Evolutionary conservation across 2,797 vertebrate species (phyloP).

Genomic region (Agapornis canus): DNA sequence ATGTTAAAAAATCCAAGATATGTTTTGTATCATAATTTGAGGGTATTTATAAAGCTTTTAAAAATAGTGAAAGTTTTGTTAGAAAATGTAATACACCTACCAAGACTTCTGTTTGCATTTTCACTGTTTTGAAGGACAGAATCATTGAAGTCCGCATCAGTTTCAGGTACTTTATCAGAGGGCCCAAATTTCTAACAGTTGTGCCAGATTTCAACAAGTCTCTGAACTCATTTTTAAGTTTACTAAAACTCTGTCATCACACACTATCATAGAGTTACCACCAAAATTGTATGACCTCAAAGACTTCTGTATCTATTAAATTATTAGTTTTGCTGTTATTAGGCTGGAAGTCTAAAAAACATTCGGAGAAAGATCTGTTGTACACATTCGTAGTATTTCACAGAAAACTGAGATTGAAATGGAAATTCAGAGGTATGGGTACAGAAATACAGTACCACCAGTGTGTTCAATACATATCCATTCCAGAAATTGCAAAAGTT

Average conservation of each 20-base stretch:
- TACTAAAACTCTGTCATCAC: neutral
- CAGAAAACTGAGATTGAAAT: neutral
- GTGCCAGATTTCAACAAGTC: neutral
- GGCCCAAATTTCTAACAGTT: neutral
- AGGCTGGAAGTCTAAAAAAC: neutral
- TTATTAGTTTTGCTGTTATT: neutral
- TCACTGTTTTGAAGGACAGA: neutral
- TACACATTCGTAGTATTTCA: neutral
- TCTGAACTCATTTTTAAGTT: neutral
- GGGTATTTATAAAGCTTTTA: neutral
- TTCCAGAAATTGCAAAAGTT: neutral
- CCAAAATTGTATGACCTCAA: neutral
- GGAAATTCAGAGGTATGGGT: neutral
- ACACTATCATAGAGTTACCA: neutral
- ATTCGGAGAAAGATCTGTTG: neutral
- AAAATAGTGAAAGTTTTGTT: neutral
- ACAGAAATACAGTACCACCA: neutral
- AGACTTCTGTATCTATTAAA: neutral
- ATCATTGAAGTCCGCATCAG: neutral
- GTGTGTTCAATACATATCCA: neutral
- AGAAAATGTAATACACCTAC: neutral
- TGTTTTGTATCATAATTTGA: neutral
- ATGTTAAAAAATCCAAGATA: neutral
- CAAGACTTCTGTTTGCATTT: neutral
- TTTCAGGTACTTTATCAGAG: neutral